Percentiles rank a stretch among this genome's conserved stretches.
Evolutionary conservation across 1,140 invertebrate species (phyloP).

Genomic region (Drosophila simulans): DNA sequence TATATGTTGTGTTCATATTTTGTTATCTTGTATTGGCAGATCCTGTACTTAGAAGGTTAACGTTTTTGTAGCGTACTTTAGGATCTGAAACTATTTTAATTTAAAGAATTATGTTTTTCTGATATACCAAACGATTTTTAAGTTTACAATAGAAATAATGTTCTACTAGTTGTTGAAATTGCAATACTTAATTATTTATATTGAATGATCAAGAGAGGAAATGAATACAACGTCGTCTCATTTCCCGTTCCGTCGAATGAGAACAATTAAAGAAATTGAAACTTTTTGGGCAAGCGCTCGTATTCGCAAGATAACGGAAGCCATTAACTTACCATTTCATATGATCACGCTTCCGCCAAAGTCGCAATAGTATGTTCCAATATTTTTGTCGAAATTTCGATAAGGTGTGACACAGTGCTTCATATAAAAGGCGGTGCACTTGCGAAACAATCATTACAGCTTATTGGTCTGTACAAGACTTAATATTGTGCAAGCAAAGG

Average conservation of each 20-base stretch:
- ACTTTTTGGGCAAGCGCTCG: slow-evolving; percentile 8
- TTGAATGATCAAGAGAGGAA: slow-evolving; percentile 6
- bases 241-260: slow-evolving; percentile 13
- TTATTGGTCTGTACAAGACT: slow-evolving; percentile 36
- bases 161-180: no score
- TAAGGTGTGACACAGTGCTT: slow-evolving; percentile 27
- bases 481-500: slow-evolving; percentile 21
- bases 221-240: slow-evolving; percentile 1
- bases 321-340: slow-evolving; percentile 39
- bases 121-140: no score
- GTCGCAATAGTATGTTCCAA: not conserved
- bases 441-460: slow-evolving; percentile 54
- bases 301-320: slow-evolving; percentile 24
- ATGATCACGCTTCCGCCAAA: slow-evolving; percentile 24
- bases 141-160: no score
- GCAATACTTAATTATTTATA: not conserved
- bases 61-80: no score
- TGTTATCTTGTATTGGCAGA: no score
- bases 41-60: no score
- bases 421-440: slow-evolving; percentile 63
- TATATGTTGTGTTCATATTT: no score
- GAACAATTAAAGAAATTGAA: slow-evolving; percentile 69
- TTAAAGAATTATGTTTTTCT: no score
- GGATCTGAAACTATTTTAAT: no score
- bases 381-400: slow-evolving; percentile 25